These are phyloP conservation scores for Stratiolaelaps scimitus DNA, from an alignment of 1,140 invertebrate genomes.

Conservation along the genomic window DNA sequence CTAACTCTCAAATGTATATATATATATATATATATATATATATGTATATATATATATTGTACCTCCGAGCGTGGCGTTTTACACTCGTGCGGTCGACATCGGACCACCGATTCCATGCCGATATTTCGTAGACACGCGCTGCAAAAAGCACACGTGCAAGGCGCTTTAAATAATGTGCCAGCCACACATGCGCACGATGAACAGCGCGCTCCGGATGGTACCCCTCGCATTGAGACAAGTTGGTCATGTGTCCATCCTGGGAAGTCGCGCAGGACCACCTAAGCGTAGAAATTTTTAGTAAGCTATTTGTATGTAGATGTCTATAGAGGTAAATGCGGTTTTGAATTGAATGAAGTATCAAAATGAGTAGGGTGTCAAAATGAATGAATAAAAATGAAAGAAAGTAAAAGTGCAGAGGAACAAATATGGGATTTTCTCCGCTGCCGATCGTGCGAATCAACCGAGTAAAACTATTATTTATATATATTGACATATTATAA, in stretches of 20 bases:
- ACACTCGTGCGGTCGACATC: background rate
- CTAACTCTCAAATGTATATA: background rate
- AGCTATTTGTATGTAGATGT: background rate
- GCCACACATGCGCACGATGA: slow-evolving; percentile 17
- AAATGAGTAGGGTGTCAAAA: no score
- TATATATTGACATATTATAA: no score
- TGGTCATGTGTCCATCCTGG: slow-evolving; percentile 20
- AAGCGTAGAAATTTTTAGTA: background rate
- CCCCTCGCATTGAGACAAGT: slow-evolving; percentile 3
- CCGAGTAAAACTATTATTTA: no score
- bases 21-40: no score
- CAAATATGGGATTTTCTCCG: no score
- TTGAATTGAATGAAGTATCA: no score
- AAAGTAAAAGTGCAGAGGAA: no score
- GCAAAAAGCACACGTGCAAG: slow-evolving; percentile 7
- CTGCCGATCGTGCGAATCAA: no score
- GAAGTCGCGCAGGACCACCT: slow-evolving; percentile 23
- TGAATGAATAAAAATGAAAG: no score
- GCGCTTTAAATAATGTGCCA: background rate
- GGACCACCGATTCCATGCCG: background rate
- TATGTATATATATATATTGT: no score
- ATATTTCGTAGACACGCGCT: background rate
- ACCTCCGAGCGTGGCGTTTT: slow-evolving; percentile 9
- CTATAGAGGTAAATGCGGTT: slow-evolving; percentile 1
- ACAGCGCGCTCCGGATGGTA: background rate